These are phyloP conservation scores for Prenolepis imparis DNA, from an alignment of 2,888 invertebrate species.

Conservation along the genomic window DNA sequence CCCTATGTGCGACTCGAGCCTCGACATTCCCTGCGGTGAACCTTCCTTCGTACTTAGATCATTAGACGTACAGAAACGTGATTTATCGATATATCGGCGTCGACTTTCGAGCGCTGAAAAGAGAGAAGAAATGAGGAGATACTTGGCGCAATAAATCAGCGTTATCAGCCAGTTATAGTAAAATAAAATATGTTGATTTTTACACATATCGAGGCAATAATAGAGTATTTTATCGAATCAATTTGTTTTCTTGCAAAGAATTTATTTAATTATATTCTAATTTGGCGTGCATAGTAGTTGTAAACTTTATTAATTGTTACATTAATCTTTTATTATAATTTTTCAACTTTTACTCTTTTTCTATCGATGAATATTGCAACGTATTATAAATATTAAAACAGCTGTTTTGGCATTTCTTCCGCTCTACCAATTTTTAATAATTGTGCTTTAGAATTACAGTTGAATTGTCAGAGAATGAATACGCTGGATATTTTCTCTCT, in stretches of 20 bases:
- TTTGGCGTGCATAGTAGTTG: background rate
- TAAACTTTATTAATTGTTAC: background rate
- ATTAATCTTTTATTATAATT: background rate
- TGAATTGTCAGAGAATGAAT: background rate
- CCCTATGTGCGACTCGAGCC: background rate
- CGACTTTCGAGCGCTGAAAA: constrained; percentile 6
- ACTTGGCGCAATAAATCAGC: background rate
- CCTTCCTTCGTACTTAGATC: constrained; percentile 41
- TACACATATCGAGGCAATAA: background rate
- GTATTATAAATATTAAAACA: background rate
- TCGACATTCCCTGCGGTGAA: constrained; percentile 25
- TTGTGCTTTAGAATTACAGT: background rate
- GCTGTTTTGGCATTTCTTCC: background rate
- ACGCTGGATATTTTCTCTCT: background rate
- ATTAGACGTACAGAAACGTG: constrained; percentile 36
- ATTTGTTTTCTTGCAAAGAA: background rate
- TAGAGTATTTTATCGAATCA: background rate
- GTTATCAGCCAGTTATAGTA: background rate
- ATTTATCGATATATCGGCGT: constrained; percentile 24
- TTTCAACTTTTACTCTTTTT: background rate
- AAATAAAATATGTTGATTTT: background rate
- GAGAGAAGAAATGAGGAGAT: background rate
- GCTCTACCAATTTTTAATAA: background rate
- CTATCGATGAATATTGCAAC: background rate
- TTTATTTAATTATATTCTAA: background rate